These are phyloP conservation scores for Sclerurus mexicanus DNA, from an alignment of 2,113 vertebrate genomes.

Conservation along the genomic window DNA sequence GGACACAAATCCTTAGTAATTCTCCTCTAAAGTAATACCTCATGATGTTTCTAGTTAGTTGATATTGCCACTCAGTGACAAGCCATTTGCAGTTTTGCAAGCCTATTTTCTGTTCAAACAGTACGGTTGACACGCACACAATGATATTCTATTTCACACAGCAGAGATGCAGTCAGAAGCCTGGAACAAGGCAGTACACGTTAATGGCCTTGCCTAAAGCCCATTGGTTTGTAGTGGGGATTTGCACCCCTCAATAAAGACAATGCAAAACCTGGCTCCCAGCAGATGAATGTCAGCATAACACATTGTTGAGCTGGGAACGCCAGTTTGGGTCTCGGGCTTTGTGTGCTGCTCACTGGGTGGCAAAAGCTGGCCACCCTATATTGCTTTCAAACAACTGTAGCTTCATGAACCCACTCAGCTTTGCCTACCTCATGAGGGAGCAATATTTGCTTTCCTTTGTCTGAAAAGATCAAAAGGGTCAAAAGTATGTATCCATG, in stretches of 20 bases:
- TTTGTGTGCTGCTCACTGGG: constrained; percentile 6
- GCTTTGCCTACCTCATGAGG: background rate
- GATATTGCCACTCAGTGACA: background rate
- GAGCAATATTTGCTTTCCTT: background rate
- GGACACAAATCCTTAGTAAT: background rate
- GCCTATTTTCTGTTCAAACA: constrained; percentile 26
- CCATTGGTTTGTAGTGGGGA: background rate
- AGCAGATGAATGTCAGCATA: constrained; percentile 35
- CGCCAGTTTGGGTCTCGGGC: background rate
- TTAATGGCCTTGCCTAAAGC: constrained; percentile 36
- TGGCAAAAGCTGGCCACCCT: constrained; percentile 9
- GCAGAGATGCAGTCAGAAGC: constrained; percentile 29
- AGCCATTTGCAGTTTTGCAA: background rate
- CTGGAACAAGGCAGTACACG: background rate
- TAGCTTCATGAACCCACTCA: background rate
- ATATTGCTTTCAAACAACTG: constrained; percentile 7
- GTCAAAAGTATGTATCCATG: background rate
- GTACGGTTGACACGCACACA: background rate
- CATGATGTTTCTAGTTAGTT: constrained; percentile 34
- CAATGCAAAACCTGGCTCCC: constrained; percentile 25
- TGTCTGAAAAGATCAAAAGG: background rate
- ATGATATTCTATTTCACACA: constrained; percentile 26
- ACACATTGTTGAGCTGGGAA: constrained; percentile 3
- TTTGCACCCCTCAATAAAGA: constrained; percentile 9
- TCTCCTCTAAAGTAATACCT: background rate